Percentiles rank a stretch among this genome's conserved stretches.
These are phyloP conservation scores for Brachypalpus laphriformis DNA, from an alignment of 2,888 invertebrate genomes.

Conservation along the genomic window DNA sequence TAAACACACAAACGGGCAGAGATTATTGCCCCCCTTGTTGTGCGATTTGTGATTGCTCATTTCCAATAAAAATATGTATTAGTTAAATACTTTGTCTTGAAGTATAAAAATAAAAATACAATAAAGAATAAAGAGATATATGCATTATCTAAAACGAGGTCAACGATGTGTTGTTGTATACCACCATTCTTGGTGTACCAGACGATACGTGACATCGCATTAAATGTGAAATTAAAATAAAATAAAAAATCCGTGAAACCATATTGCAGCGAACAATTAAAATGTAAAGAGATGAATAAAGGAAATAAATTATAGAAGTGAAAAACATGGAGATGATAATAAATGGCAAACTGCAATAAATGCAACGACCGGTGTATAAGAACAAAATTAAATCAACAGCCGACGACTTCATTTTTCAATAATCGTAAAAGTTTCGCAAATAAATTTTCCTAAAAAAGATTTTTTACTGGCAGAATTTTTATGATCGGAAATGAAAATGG, in stretches of 20 bases:
- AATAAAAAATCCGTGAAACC: conserved; percentile 6
- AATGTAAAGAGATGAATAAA: conserved; percentile 35
- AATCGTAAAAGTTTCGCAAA: conserved; percentile 26
- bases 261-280: conserved; percentile 33
- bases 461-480: conserved; percentile 20
- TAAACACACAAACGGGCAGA: not conserved
- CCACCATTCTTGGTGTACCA: conserved; percentile 45
- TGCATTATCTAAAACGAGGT: conserved; percentile 58
- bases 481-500: conserved; percentile 2
- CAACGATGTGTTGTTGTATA: conserved; percentile 42
- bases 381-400: not conserved
- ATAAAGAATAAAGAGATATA: conserved; percentile 25
- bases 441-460: conserved; percentile 31
- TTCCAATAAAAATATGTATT: conserved; percentile 21
- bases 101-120: conserved; percentile 19
- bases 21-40: conserved; percentile 38
- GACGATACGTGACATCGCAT: conserved; percentile 44
- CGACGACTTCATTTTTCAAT: conserved; percentile 15
- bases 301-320: conserved; percentile 39
- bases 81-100: not conserved
- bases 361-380: conserved; percentile 8
- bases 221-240: not conserved
- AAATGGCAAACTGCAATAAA: conserved; percentile 18
- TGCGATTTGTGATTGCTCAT: conserved; percentile 12
- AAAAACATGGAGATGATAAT: conserved; percentile 37